These are phyloP conservation scores for Terrapene triunguis DNA, from an alignment of 2,113 vertebrate genomes.

Conservation along the genomic window DNA sequence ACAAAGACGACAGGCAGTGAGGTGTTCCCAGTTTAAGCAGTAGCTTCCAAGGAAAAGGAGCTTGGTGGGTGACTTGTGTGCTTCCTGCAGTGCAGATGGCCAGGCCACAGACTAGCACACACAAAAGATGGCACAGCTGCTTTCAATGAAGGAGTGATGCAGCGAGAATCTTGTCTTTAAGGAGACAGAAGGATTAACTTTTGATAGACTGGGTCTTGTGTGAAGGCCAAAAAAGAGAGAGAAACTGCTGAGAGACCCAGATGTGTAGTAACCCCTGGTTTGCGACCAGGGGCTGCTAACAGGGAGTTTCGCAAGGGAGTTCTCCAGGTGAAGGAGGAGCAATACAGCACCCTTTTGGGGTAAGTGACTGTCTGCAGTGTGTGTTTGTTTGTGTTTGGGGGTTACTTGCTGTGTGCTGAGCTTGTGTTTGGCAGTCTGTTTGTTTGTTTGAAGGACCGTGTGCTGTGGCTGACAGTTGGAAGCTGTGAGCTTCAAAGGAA, in stretches of 20 bases:
- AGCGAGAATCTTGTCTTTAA: conserved; percentile 40
- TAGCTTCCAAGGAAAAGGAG: conserved; percentile 47
- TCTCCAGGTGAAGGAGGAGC: too few relatives aligned
- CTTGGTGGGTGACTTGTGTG: conserved; percentile 4
- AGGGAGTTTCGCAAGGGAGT: too few relatives aligned
- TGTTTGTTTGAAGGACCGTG: too few relatives aligned
- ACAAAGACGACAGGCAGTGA: background rate
- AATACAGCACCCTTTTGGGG: too few relatives aligned
- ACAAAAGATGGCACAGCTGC: conserved; percentile 34
- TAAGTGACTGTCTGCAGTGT: too few relatives aligned
- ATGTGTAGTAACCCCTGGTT: background rate
- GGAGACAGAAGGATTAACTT: conserved; percentile 17
- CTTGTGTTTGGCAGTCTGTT: too few relatives aligned
- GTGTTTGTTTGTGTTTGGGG: too few relatives aligned
- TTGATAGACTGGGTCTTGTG: background rate
- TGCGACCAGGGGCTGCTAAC: too few relatives aligned
- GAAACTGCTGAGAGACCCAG: background rate
- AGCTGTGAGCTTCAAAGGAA: too few relatives aligned
- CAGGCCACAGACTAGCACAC: background rate
- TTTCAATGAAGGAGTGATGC: background rate
- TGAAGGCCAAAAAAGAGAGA: background rate
- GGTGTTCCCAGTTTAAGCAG: background rate
- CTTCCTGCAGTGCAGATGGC: conserved; percentile 7
- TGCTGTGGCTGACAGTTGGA: too few relatives aligned
- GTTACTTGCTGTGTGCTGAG: too few relatives aligned